phyloP scores from a whole-genome alignment of 2,113 vertebrate species.

The Syngnathus typhle region DNA sequence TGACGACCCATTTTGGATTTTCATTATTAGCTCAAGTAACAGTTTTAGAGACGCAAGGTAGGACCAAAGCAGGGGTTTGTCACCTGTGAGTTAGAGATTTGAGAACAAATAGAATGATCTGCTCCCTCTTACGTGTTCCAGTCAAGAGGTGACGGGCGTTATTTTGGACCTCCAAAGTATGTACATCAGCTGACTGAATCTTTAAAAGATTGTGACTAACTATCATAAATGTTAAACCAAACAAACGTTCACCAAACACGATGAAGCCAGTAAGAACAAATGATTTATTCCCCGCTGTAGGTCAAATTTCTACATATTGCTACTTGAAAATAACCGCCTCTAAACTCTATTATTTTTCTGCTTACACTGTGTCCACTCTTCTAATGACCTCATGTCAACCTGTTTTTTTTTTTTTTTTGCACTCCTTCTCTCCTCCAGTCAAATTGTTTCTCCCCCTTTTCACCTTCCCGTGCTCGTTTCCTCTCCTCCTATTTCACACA shows the following conservation, averaged over 20 bases:
- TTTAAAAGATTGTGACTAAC: too few species aligned
- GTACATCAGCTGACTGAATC: background rate
- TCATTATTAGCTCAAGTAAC: too few species aligned
- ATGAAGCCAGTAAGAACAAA: too few species aligned
- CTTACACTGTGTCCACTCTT: slow-evolving; percentile 37
- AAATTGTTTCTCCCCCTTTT: background rate
- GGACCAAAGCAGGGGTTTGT: too few species aligned
- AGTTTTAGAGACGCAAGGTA: too few species aligned
- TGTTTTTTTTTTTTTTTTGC: slow-evolving; percentile 8
- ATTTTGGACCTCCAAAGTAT: background rate
- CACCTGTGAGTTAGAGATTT: too few species aligned
- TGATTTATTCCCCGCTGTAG: background rate
- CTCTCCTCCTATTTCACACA: slow-evolving; percentile 41
- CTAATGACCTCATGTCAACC: slow-evolving; percentile 18
- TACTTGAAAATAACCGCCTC: background rate
- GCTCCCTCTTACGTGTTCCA: background rate
- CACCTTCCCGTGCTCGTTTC: background rate
- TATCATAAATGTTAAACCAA: too few species aligned
- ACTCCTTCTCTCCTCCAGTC: slow-evolving; percentile 6
- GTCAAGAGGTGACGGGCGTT: background rate
- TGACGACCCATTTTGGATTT: too few species aligned
- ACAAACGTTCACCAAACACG: background rate
- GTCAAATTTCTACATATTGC: background rate
- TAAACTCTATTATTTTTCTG: slow-evolving; percentile 53
- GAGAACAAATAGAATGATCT: too few species aligned